phyloP scores from a whole-genome alignment of 2,113 vertebrate species.

The Takifugu bimaculatus region DNA sequence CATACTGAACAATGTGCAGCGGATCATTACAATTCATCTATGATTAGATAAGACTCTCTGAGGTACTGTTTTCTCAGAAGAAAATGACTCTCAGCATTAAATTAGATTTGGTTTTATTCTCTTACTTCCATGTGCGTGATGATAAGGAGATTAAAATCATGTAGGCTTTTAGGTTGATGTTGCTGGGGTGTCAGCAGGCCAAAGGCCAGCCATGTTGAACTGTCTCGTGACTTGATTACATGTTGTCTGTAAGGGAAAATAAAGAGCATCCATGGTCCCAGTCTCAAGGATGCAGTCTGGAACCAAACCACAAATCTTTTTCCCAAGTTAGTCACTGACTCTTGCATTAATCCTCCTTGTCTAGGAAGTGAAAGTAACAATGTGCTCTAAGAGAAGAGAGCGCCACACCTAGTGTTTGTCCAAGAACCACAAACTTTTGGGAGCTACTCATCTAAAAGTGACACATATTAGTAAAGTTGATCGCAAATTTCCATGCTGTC shows the following conservation, averaged over 20 bases:
- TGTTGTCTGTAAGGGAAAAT: slow-evolving; percentile 62
- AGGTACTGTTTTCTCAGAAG: not conserved
- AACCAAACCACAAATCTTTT: slow-evolving; percentile 52
- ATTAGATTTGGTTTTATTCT: not conserved
- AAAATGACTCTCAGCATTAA: slow-evolving; percentile 3
- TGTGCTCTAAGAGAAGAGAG: slow-evolving; percentile 22
- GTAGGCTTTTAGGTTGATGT: not conserved
- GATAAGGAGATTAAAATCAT: slow-evolving; percentile 5
- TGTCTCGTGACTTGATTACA: slow-evolving; percentile 51
- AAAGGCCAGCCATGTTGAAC: slow-evolving; percentile 50
- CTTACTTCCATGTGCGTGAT: not conserved
- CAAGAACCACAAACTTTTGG: not conserved
- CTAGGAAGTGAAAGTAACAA: slow-evolving; percentile 60
- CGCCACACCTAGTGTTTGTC: slow-evolving; percentile 23
- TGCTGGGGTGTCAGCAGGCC: slow-evolving; percentile 7
- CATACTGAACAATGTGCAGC: not conserved
- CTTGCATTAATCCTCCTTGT: slow-evolving; percentile 55
- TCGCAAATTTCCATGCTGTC: slow-evolving; percentile 5
- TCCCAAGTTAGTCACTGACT: slow-evolving; percentile 65
- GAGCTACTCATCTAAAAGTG: no score
- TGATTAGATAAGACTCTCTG: slow-evolving; percentile 17
- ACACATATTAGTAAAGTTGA: not conserved
- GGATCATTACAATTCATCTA: not conserved
- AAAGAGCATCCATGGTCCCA: slow-evolving; percentile 38
- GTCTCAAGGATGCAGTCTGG: slow-evolving; percentile 57